phyloP scores from a whole-genome alignment of 1,140 invertebrate genomes.

The Ruditapes philippinarum region DNA sequence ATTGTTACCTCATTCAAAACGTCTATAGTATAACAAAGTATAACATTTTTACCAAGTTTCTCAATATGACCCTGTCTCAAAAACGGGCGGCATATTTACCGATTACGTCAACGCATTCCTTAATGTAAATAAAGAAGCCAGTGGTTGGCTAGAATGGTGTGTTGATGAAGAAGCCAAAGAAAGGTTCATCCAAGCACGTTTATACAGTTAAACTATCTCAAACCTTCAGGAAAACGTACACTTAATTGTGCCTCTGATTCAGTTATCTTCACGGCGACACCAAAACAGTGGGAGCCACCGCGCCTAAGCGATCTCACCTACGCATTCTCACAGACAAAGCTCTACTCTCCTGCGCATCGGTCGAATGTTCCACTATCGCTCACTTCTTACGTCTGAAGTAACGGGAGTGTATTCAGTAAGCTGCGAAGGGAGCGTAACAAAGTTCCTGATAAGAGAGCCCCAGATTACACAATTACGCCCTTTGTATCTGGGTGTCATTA shows the following conservation, averaged over 20 bases:
- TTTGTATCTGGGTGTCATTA: conserved; percentile 42
- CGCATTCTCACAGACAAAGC: not conserved
- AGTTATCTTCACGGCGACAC: no score
- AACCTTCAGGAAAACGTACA: no score
- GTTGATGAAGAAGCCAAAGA: conserved; percentile 35
- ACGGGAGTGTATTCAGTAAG: no score
- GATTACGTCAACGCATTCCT: not conserved
- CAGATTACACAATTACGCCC: not conserved
- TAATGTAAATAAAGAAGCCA: conserved; percentile 69
- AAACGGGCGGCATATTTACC: conserved; percentile 35
- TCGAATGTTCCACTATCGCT: no score
- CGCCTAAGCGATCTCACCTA: no score
- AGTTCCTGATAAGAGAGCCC: no score
- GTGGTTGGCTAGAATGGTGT: conserved; percentile 61
- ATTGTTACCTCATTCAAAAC: not conserved
- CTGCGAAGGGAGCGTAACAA: no score
- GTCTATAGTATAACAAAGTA: not conserved
- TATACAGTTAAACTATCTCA: no score
- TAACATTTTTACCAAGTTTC: not conserved
- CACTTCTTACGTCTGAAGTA: no score
- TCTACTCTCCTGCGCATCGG: no score
- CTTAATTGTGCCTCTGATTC: no score
- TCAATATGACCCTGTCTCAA: not conserved
- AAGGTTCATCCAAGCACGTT: conserved; percentile 76
- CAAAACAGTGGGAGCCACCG: no score